Conservation (phyloP, 2,113 vertebrate genomes). For the Elachura formosa region DNA sequence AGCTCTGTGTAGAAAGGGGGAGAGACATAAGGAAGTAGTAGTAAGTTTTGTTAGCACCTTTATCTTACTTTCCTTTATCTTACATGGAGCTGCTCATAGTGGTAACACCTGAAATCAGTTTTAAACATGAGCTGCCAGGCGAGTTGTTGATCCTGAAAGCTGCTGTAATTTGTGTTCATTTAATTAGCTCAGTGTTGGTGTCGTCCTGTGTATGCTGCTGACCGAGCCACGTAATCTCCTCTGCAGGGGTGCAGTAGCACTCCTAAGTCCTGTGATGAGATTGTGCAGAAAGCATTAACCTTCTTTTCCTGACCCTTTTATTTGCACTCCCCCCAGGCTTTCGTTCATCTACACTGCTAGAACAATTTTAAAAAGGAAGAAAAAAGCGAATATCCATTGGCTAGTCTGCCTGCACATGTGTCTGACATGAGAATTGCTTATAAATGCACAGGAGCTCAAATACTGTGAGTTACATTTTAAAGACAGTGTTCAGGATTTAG, state of each 20-base stretch:
- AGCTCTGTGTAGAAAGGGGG: not conserved
- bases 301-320: constrained; percentile 55
- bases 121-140: not conserved
- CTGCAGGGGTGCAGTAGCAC: not conserved
- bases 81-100: not conserved
- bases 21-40: not conserved
- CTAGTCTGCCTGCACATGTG: not conserved
- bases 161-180: constrained; percentile 59
- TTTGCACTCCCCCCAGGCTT: constrained; percentile 1
- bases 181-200: constrained; percentile 67
- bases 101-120: not conserved
- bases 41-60: not conserved
- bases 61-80: not conserved
- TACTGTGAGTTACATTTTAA: not conserved
- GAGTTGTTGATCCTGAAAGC: constrained; percentile 55
- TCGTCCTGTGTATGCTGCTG: constrained; percentile 1
- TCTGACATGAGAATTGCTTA: not conserved
- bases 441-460: not conserved
- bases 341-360: constrained; percentile 18
- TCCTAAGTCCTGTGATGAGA: constrained; percentile 33
- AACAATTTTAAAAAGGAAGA: constrained; percentile 39
- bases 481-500: constrained; percentile 6
- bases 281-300: constrained; percentile 53
- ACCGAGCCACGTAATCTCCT: constrained; percentile 3
- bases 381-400: not conserved